Percentiles rank a stretch among this genome's conserved stretches.
These are phyloP conservation scores for Rhynchonycteris naso DNA, from an alignment of 2,797 vertebrate species.

Conservation along the genomic window DNA sequence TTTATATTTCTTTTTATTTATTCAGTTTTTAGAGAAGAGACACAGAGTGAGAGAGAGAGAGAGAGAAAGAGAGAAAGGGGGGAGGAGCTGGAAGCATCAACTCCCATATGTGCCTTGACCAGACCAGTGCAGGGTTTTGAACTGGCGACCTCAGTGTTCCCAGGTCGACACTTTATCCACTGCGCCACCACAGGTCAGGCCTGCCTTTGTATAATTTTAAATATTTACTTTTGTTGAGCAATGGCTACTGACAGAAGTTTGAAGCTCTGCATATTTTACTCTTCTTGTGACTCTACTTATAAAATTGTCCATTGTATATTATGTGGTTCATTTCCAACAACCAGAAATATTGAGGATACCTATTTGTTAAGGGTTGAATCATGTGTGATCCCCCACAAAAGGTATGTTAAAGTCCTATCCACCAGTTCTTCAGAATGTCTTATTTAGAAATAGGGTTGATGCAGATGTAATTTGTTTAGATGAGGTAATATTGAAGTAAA, in stretches of 20 bases:
- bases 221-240: conserved; percentile 19
- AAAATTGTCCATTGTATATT: conserved; percentile 16
- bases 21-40: too few species aligned
- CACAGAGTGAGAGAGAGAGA: too few species aligned
- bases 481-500: background rate
- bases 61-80: too few species aligned
- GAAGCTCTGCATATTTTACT: background rate
- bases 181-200: too few species aligned
- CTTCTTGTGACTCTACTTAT: background rate
- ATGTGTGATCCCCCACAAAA: background rate
- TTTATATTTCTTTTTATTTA: too few species aligned
- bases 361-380: background rate
- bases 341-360: background rate
- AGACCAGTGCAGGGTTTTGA: too few species aligned
- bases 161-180: too few species aligned
- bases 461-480: background rate
- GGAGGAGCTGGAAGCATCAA: too few species aligned
- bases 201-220: conserved; percentile 13
- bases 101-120: too few species aligned
- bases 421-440: background rate
- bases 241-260: conserved; percentile 34
- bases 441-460: background rate
- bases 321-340: conserved; percentile 42
- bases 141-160: too few species aligned
- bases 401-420: background rate